Percentiles rank a stretch among this genome's conserved stretches.
Conservation (phyloP, 2,113 vertebrate species). For the Todiramphus chloris region DNA sequence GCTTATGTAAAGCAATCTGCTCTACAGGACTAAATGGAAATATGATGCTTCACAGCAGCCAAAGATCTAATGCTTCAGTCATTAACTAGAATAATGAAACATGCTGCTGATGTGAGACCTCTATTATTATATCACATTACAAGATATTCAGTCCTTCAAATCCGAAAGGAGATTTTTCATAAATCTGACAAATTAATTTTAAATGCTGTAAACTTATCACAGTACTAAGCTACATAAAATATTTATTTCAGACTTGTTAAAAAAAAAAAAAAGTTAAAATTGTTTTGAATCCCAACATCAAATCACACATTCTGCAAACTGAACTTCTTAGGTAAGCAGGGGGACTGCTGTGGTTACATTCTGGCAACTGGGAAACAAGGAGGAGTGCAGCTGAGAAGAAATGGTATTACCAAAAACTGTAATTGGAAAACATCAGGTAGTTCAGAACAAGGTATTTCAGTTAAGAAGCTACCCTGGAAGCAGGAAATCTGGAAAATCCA, state of each 20-base stretch:
- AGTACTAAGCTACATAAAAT: neutral
- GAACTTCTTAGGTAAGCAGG: neutral
- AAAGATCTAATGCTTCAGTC: neutral
- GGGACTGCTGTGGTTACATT: neutral
- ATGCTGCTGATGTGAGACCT: neutral
- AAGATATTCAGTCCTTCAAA: neutral
- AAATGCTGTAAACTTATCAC: neutral
- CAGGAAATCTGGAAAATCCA: neutral
- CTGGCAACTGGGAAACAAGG: neutral
- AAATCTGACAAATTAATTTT: neutral
- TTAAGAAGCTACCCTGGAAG: neutral
- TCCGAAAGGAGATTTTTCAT: neutral
- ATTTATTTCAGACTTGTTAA: neutral
- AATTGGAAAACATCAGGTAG: neutral
- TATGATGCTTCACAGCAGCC: neutral
- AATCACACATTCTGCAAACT: neutral
- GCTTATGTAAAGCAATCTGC: neutral
- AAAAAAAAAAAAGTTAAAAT: rapidly evolving
- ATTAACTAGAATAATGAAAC: neutral
- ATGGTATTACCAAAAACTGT: neutral
- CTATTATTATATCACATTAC: neutral
- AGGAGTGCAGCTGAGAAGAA: neutral
- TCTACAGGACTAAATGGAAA: neutral
- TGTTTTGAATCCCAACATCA: neutral
- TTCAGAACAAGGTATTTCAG: neutral